These are phyloP conservation scores for Zoanthus solanderi DNA, from an alignment of 92 coral and sea anemone genomes.

Conservation along the genomic window DNA sequence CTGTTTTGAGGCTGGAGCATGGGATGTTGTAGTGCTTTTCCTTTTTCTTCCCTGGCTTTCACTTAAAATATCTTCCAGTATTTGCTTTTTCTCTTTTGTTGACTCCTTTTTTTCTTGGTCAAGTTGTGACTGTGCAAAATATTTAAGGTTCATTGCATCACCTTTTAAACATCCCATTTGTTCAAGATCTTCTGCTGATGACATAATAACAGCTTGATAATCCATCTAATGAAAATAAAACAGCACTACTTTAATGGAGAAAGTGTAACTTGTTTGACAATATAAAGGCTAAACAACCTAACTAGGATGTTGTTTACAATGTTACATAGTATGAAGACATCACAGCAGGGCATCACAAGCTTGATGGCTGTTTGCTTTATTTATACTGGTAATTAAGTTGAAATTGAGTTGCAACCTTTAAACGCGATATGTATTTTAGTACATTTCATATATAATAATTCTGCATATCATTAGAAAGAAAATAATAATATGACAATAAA, in stretches of 20 bases:
- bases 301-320: slow-evolving; percentile 18
- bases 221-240: slow-evolving; percentile 46
- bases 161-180: slow-evolving; percentile 44
- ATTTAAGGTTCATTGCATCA: slow-evolving; percentile 47
- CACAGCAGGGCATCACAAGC: slow-evolving; percentile 20
- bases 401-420: slow-evolving; percentile 6
- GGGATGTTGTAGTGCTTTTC: slow-evolving; percentile 30
- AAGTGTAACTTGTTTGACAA: slow-evolving; percentile 16
- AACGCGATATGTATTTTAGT: neutral
- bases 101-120: slow-evolving; percentile 44
- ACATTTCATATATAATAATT: slow-evolving; percentile 3
- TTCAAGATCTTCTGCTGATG: slow-evolving; percentile 45
- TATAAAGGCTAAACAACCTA: slow-evolving; percentile 45
- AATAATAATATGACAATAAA: slow-evolving; percentile 1
- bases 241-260: slow-evolving; percentile 8
- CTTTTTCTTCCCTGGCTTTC: slow-evolving; percentile 28
- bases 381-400: slow-evolving; percentile 3
- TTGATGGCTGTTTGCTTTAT: slow-evolving; percentile 28
- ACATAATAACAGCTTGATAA: slow-evolving; percentile 37
- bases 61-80: slow-evolving; percentile 17
- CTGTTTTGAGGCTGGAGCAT: slow-evolving; percentile 26
- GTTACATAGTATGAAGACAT: slow-evolving; percentile 24
- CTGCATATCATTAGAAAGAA: slow-evolving; percentile 6
- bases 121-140: slow-evolving; percentile 37
- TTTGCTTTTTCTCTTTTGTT: slow-evolving; percentile 2